Evolutionary conservation across 2,797 vertebrate genomes (phyloP).

Genomic region (Myotis pilosus): DNA sequence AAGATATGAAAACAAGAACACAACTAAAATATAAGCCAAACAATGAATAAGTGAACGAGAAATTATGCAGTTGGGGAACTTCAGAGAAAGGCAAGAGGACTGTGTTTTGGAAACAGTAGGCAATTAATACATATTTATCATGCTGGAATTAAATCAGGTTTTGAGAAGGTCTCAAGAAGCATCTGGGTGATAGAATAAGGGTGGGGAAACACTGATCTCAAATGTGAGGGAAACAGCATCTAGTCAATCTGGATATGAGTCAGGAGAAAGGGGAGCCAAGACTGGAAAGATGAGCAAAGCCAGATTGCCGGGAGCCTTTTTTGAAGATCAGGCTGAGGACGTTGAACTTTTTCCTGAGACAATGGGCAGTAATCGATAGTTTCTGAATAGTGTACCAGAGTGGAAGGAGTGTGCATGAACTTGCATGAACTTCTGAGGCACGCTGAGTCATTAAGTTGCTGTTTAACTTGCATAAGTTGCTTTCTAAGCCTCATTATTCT

Average conservation of each 20-base stretch:
- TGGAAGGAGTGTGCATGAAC: not conserved
- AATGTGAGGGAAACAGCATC: not conserved
- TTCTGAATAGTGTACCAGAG: not conserved
- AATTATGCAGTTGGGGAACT: not conserved
- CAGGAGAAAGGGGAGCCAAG: not conserved
- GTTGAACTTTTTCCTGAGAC: not conserved
- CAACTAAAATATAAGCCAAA: not conserved
- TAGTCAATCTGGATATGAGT: not conserved
- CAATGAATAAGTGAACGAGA: not conserved
- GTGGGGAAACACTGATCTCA: not conserved
- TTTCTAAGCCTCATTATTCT: not conserved
- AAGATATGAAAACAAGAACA: not conserved
- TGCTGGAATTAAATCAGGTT: not conserved
- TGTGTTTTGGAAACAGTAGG: not conserved
- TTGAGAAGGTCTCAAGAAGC: not conserved
- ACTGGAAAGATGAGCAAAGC: not conserved
- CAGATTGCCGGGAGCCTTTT: not conserved
- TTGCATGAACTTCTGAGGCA: slow-evolving; percentile 4
- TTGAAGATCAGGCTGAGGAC: not conserved
- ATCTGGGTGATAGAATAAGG: not conserved
- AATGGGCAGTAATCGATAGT: not conserved
- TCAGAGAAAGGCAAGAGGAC: not conserved
- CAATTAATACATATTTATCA: not conserved
- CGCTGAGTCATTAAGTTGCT: slow-evolving; percentile 11
- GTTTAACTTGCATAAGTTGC: not conserved